Conservation (phyloP, 2,888 invertebrate genomes). For the Ornithoptera alexandrae region DNA sequence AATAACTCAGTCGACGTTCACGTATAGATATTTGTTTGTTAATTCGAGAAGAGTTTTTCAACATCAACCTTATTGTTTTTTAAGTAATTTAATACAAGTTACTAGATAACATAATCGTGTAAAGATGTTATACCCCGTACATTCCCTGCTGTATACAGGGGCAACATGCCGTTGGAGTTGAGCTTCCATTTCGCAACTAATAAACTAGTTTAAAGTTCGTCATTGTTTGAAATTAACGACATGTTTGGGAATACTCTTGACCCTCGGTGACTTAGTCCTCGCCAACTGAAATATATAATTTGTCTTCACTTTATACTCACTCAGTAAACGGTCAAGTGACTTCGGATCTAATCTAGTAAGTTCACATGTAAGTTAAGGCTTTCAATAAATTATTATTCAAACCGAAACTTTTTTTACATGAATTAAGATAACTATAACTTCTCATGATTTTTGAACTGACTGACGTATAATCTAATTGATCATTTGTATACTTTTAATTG, state of each 20-base stretch:
- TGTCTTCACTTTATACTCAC: not conserved
- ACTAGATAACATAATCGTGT: not conserved
- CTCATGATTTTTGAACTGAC: too few relatives aligned
- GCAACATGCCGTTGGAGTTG: not conserved
- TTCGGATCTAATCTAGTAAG: too few relatives aligned
- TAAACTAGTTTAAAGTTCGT: constrained; percentile 10
- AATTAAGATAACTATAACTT: too few relatives aligned
- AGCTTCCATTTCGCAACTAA: not conserved
- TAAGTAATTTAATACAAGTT: not conserved
- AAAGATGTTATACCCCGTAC: not conserved
- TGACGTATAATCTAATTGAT: too few relatives aligned
- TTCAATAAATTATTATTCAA: too few relatives aligned
- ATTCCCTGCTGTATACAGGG: not conserved
- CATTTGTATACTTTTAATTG: too few relatives aligned
- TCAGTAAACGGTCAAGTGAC: too few relatives aligned
- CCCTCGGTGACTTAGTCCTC: not conserved
- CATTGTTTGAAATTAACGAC: constrained; percentile 7
- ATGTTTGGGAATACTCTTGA: constrained; percentile 2
- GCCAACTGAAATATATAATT: not conserved
- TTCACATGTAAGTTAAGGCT: too few relatives aligned
- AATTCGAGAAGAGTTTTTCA: too few relatives aligned
- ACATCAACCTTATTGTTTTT: too few relatives aligned
- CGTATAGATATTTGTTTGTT: not conserved
- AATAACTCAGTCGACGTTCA: too few relatives aligned
- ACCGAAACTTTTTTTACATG: too few relatives aligned